Evolutionary conservation across 2,113 vertebrate species (phyloP).

Genomic region (Strix uralensis): DNA sequence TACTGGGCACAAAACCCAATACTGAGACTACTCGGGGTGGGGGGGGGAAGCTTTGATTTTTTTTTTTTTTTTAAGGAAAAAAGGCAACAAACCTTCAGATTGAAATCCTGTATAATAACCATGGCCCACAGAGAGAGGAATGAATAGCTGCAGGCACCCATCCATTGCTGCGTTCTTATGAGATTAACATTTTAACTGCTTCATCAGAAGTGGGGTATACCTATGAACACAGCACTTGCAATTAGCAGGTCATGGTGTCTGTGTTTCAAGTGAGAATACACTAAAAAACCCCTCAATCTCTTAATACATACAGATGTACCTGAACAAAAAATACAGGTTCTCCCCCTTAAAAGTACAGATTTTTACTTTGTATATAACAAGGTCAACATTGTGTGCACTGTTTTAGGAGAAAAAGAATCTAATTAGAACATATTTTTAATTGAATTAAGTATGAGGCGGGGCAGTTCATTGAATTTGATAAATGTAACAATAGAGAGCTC

Average conservation of each 20-base stretch:
- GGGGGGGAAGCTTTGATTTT: not conserved
- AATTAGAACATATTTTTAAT: not conserved
- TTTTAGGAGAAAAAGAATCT: not conserved
- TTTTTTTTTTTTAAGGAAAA: not conserved
- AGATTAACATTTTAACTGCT: not conserved
- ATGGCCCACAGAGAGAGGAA: not conserved
- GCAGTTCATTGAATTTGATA: not conserved
- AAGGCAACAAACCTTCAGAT: not conserved
- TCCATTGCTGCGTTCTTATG: not conserved
- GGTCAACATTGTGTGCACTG: not conserved
- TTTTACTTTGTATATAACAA: not conserved
- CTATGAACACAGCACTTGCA: not conserved
- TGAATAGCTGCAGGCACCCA: not conserved
- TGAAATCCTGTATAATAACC: not conserved
- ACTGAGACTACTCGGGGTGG: not conserved
- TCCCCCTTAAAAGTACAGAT: not conserved
- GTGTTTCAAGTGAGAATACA: not conserved
- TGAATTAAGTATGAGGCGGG: not conserved
- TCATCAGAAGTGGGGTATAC: not conserved
- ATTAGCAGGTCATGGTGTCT: rapidly evolving
- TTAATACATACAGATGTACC: not conserved
- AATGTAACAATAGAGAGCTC: not conserved
- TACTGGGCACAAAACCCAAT: not conserved
- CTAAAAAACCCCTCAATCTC: not conserved
- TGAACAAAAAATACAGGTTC: not conserved